These are phyloP conservation scores for Etheostoma nigrum DNA, from an alignment of 2,797 vertebrate species.

Conservation along the genomic window DNA sequence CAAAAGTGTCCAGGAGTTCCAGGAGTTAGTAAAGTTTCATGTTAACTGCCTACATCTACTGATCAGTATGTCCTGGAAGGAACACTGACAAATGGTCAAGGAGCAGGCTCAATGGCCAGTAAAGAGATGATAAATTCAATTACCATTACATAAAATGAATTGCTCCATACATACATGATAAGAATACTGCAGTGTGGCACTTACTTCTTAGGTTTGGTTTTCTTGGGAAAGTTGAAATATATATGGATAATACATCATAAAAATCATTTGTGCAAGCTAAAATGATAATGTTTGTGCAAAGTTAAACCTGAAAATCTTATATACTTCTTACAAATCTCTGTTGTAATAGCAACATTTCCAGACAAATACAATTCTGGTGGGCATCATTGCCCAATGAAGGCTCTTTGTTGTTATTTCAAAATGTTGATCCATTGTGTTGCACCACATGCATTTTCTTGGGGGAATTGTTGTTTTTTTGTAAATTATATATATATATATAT, in stretches of 20 bases:
- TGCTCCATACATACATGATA: neutral
- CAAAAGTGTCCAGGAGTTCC: slow-evolving; percentile 7
- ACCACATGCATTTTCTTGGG: neutral
- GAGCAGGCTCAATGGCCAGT: too few species aligned
- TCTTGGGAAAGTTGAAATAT: neutral
- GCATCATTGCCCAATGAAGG: neutral
- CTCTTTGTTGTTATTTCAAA: neutral
- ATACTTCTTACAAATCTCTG: neutral
- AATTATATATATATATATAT: too few species aligned
- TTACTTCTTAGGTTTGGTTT: neutral
- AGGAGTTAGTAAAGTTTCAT: neutral
- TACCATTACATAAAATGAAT: neutral
- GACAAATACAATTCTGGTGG: neutral
- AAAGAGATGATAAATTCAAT: neutral
- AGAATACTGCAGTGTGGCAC: neutral
- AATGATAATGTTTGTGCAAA: neutral
- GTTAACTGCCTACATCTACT: slow-evolving; percentile 1
- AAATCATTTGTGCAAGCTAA: neutral
- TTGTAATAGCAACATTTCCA: neutral
- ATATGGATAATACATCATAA: neutral
- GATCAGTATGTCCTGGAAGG: neutral
- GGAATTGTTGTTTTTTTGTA: too few species aligned
- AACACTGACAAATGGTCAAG: neutral
- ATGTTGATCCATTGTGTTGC: neutral
- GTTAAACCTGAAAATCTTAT: neutral